Percentiles rank a stretch among this genome's conserved stretches.
Conservation (phyloP, 2,797 vertebrate species). For the Vespertilio murinus region DNA sequence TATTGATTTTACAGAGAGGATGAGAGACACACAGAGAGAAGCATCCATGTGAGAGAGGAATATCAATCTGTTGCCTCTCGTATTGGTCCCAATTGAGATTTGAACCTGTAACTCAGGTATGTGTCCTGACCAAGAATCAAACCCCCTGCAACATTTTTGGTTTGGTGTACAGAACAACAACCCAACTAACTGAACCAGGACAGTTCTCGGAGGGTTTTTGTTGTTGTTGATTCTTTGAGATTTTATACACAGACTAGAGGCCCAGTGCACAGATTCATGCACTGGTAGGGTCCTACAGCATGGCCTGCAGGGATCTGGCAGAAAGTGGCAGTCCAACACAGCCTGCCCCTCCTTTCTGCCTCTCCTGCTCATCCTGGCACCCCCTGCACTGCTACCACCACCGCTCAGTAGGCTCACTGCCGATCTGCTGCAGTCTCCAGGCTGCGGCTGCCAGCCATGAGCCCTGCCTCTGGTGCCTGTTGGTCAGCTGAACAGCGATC, state of each 20-base stretch:
- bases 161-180: not conserved
- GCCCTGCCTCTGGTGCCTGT: fast-evolving
- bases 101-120: not conserved
- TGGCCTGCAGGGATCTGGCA: too few relatives aligned
- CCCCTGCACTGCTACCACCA: too few relatives aligned
- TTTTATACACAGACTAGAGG: not conserved
- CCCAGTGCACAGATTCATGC: too few relatives aligned
- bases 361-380: too few relatives aligned
- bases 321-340: too few relatives aligned
- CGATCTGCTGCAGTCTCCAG: too few relatives aligned
- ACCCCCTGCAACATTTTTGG: not conserved
- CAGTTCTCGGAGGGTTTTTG: not conserved
- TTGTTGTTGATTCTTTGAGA: not conserved
- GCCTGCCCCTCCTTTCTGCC: too few relatives aligned
- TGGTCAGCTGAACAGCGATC: too few relatives aligned
- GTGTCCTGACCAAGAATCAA: not conserved
- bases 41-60: not conserved
- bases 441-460: too few relatives aligned
- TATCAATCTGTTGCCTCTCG: not conserved
- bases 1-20: not conserved
- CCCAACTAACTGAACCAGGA: not conserved
- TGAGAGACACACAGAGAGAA: not conserved
- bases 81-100: not conserved
- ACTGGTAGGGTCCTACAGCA: too few relatives aligned
- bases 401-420: too few relatives aligned